Evolutionary conservation across 2,797 vertebrate species (phyloP).

Genomic region (Gouania willdenowi): DNA sequence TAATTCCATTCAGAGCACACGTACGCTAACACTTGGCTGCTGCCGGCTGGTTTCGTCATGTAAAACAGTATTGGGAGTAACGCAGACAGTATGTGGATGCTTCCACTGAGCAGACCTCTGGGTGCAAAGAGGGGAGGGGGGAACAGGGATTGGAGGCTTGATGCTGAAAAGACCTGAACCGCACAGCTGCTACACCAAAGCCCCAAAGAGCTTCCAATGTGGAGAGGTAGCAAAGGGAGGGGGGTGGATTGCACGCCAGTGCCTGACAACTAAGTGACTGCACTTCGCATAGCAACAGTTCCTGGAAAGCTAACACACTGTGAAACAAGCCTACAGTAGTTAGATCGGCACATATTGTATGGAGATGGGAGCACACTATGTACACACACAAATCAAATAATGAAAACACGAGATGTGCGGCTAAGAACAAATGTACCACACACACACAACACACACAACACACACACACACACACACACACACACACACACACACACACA

Average conservation of each 20-base stretch:
- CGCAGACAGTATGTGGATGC: slow-evolving; percentile 69
- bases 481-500: neutral
- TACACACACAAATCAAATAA: slow-evolving; percentile 35
- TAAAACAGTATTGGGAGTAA: slow-evolving; percentile 69
- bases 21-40: slow-evolving; percentile 57
- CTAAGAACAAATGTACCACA: slow-evolving; percentile 11
- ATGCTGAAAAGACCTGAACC: slow-evolving; percentile 73
- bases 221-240: slow-evolving; percentile 49
- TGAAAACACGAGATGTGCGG: slow-evolving; percentile 3
- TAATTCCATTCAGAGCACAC: slow-evolving; percentile 69
- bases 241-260: slow-evolving; percentile 39
- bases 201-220: slow-evolving; percentile 69
- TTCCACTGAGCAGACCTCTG: slow-evolving; percentile 54
- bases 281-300: slow-evolving; percentile 75
- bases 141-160: slow-evolving; percentile 63
- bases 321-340: slow-evolving; percentile 39
- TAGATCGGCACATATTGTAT: slow-evolving; percentile 23
- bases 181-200: slow-evolving; percentile 73
- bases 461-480: neutral
- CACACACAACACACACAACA: neutral
- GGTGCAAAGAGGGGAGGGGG: slow-evolving; percentile 42
- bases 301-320: slow-evolving; percentile 48
- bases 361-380: slow-evolving; percentile 18
- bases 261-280: slow-evolving; percentile 76
- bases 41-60: slow-evolving; percentile 56